These are phyloP conservation scores for Gallinago paraguaiae DNA, from an alignment of 2,113 vertebrate genomes.

Conservation along the genomic window DNA sequence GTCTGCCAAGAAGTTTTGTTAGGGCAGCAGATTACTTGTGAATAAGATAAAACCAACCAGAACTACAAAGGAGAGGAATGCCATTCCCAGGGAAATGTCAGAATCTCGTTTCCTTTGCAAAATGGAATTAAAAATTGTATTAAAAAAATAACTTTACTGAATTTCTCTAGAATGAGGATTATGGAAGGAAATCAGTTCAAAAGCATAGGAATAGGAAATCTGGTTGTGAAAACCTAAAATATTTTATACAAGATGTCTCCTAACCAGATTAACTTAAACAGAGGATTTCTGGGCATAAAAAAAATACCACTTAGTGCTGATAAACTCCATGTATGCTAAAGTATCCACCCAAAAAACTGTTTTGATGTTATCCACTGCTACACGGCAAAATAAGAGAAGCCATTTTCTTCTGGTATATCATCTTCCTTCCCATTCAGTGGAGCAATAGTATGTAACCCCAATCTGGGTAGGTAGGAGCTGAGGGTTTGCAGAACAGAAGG, in stretches of 20 bases:
- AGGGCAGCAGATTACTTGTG: not conserved
- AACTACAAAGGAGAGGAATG: not conserved
- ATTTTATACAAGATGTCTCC: not conserved
- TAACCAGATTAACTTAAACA: not conserved
- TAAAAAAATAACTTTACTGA: not conserved
- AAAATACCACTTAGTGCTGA: not conserved
- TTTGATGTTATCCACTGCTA: not conserved
- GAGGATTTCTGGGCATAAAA: not conserved
- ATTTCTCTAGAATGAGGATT: not conserved
- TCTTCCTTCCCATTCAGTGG: not conserved
- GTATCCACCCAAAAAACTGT: not conserved
- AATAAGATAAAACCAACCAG: not conserved
- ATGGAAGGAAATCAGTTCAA: not conserved
- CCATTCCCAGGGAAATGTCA: not conserved
- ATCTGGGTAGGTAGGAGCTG: not conserved
- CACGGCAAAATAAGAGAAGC: not conserved
- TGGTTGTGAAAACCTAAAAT: not conserved
- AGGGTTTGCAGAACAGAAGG: not conserved
- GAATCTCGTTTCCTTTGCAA: not conserved
- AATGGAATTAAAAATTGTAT: not conserved
- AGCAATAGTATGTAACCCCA: not conserved
- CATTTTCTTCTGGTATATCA: not conserved
- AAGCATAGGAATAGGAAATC: not conserved
- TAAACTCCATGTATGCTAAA: not conserved
- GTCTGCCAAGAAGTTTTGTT: not conserved